phyloP scores from a whole-genome alignment of 2,113 vertebrate genomes.

The Psilopogon haemacephalus region DNA sequence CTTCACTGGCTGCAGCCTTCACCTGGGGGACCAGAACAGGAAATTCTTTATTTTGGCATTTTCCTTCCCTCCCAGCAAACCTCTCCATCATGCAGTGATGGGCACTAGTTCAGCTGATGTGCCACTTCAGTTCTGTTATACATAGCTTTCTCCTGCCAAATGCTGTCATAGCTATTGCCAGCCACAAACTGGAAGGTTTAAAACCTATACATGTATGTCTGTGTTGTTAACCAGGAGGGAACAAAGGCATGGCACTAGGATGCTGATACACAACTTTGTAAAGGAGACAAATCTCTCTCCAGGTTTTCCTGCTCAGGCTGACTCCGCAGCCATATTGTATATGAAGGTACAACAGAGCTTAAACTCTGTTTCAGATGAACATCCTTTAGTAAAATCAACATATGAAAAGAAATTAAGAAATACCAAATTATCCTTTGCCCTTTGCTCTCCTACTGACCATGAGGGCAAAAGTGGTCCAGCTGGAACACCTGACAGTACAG shows the following conservation, averaged over 20 bases:
- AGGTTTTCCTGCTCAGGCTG: slow-evolving; percentile 69
- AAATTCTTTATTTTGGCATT: not conserved
- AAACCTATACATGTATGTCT: not conserved
- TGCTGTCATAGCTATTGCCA: not conserved
- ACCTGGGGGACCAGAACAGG: not conserved
- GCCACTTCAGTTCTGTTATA: not conserved
- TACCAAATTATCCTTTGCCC: not conserved
- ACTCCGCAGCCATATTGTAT: slow-evolving; percentile 73
- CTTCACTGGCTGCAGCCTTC: not conserved
- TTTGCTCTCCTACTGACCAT: not conserved
- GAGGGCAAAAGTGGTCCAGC: not conserved
- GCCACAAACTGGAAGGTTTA: not conserved
- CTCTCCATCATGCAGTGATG: not conserved
- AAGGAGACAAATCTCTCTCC: slow-evolving; percentile 53
- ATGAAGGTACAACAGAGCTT: slow-evolving; percentile 23
- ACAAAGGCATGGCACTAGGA: not conserved
- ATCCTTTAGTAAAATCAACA: slow-evolving; percentile 51
- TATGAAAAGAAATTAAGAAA: slow-evolving; percentile 33
- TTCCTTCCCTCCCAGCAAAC: not conserved
- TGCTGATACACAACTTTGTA: slow-evolving; percentile 40
- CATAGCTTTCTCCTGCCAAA: not conserved
- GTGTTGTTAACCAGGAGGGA: not conserved
- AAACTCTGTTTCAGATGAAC: slow-evolving; percentile 38
- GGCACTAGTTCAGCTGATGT: not conserved
- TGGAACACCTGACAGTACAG: not conserved